phyloP scores from a whole-genome alignment of 2,888 invertebrate species.

The Leucozona laternaria region DNA sequence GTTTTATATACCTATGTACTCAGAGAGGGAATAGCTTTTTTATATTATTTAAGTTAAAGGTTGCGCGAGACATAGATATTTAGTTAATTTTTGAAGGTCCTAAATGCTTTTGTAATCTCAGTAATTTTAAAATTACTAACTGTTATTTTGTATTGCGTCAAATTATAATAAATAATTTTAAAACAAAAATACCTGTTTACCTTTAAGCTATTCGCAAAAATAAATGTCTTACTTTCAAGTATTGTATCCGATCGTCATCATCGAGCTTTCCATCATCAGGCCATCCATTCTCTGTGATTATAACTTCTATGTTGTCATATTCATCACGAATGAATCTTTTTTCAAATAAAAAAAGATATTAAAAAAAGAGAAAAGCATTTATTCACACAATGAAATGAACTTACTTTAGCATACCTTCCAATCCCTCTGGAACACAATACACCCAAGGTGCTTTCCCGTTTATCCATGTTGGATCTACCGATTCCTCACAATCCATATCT shows the following conservation, averaged over 20 bases:
- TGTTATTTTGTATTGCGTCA: no score
- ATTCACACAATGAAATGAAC: slow-evolving; percentile 76
- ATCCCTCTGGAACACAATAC: slow-evolving; percentile 26
- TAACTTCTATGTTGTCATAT: slow-evolving; percentile 85
- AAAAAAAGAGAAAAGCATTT: slow-evolving; percentile 56
- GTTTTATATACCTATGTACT: no score
- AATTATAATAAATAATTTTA: no score
- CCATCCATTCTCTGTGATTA: slow-evolving; percentile 87
- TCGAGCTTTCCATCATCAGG: slow-evolving; percentile 83
- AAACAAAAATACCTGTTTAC: no score
- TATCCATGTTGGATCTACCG: slow-evolving; percentile 78
- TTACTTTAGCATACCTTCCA: slow-evolving; percentile 31
- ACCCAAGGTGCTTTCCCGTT: slow-evolving; percentile 70
- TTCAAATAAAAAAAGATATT: neutral
- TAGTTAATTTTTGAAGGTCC: no score
- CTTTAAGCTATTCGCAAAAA: no score
- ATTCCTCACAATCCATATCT: slow-evolving; percentile 81
- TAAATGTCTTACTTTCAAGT: slow-evolving; percentile 76
- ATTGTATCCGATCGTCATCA: slow-evolving; percentile 81
- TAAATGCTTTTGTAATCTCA: no score
- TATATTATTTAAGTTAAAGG: no score
- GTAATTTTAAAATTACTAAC: no score
- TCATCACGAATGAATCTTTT: slow-evolving; percentile 85
- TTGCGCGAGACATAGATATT: no score
- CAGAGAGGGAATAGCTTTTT: no score